Evolutionary conservation across 2,113 vertebrate species (phyloP).

Genomic region (Willisornis vidua): DNA sequence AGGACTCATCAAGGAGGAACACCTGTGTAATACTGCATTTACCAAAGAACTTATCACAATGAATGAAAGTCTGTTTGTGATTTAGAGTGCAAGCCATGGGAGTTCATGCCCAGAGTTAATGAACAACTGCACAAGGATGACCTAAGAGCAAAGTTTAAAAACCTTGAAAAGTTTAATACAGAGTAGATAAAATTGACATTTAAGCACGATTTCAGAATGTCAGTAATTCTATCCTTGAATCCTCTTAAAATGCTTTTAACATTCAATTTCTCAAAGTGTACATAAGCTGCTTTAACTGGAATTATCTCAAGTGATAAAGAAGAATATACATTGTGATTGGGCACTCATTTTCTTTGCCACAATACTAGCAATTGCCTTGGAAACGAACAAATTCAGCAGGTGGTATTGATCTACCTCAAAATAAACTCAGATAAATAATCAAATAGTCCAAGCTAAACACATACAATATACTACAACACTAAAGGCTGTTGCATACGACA

Average conservation of each 20-base stretch:
- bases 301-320: background rate
- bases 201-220: background rate
- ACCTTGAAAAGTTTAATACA: background rate
- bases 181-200: background rate
- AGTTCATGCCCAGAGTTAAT: background rate
- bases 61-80: background rate
- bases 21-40: background rate
- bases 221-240: background rate
- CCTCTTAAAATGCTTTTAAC: background rate
- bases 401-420: slow-evolving; percentile 19
- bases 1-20: background rate
- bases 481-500: background rate
- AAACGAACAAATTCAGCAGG: background rate
- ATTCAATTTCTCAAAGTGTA: background rate
- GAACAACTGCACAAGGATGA: background rate
- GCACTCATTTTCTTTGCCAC: background rate
- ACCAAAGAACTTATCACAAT: background rate
- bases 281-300: background rate
- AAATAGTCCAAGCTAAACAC: slow-evolving; percentile 16
- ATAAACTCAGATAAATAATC: slow-evolving; percentile 33
- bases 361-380: background rate
- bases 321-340: background rate
- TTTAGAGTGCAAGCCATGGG: background rate
- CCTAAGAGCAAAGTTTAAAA: background rate
- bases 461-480: background rate